Base-by-base conservation (phyloP, 2,888 invertebrate species). In the Mythimna pallens region DNA sequence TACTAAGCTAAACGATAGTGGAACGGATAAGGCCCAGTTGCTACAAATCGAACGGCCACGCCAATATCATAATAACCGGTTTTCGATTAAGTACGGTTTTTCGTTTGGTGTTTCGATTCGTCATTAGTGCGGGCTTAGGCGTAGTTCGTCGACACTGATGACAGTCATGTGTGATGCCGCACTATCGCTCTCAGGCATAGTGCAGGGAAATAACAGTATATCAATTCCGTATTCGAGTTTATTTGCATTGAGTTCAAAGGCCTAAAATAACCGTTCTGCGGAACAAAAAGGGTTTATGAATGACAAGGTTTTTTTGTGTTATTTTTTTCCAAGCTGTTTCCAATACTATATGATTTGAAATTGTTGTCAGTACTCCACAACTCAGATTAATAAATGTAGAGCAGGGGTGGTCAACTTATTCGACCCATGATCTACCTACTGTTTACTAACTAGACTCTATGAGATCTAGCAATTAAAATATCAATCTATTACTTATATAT, bases 21-120 rank as follows among this genome's bases (percentile, higher is more conserved):
- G 72, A 79, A 64, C 69, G 73, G 76, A 82, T 76, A 79, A 71
- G 79, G 59, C 65, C 79, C 34, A 78, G 58, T 70, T 70, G 12
- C 50, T 63, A 67, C 30, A 61, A 77, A 81, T 70, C 70, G 36
- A 43, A 58, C 47, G 25, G 65, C 52, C 20, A 65, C 40, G 68
- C 52, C 20, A 65, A 71, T 68, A 69, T 71, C 52, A 68, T 78
- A 65, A 71, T 61, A 78, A 79, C 82, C 76, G 73, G 82, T 75
- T 66, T 57, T 65, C 30, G 25, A 74, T 81, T 62, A 73, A 14
- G 36, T 69, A 50, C 69, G 61, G 61, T 75, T 73, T 70, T 76
- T 81, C 63, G 61, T 76, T 75, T 62, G 59, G 61, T 65, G 66
- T 78, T 67, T 40, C 20, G 67, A 63, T 75, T 78, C 59, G 36